Evolutionary conservation across 2,797 vertebrate species (phyloP), one percentile per base, ranked within the genome.

Genomic region (Crypturellus tataupa): DNA sequence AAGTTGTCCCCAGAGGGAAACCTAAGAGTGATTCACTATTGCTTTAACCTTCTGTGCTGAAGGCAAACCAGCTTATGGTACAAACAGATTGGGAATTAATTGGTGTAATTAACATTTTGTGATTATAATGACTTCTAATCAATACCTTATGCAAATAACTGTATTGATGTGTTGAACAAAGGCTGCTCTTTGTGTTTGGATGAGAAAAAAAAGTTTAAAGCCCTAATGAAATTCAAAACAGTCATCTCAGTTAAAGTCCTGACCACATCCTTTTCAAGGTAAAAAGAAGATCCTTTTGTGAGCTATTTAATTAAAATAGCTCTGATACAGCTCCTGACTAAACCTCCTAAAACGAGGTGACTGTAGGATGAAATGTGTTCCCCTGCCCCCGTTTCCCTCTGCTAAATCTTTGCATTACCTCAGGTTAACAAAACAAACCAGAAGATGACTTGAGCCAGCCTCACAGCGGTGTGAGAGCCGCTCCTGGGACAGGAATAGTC

Each of bases 31-130:
- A 98, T 98, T 98, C 98, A 98, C 98, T 98, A 98, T 99, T 97
- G 96, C 94, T 97, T 98, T 99, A 98, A 99, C 99, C 99, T 99
- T 99, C 98, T 98, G 97, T 93, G 97, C 98, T 98, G 97, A 98
- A 98, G 96, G 97, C 97, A 98, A 98, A 98, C 98, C 98, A 98
- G 97, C 98, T 98, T 98, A 98, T 84, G 98, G 98, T 98, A 98
- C 97, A 98, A 98, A 99, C 98, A 99, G 99, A 99, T 98, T 98
- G 98, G 98, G 98, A 99, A 99, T 99, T 99, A 99, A 99, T 99
- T 99, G 99, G 98, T 98, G 98, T 99, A 99, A 99, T 99, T 99
- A 99, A 99, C 98, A 98, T 99, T 99, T 99, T 98, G 98, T 98
- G 97, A 98, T 99, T 99, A 98, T 99, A 99, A 99, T 98, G 98